Evolutionary conservation across 2,888 invertebrate species (phyloP).

Genomic region (Caenorhabditis zanzibari): DNA sequence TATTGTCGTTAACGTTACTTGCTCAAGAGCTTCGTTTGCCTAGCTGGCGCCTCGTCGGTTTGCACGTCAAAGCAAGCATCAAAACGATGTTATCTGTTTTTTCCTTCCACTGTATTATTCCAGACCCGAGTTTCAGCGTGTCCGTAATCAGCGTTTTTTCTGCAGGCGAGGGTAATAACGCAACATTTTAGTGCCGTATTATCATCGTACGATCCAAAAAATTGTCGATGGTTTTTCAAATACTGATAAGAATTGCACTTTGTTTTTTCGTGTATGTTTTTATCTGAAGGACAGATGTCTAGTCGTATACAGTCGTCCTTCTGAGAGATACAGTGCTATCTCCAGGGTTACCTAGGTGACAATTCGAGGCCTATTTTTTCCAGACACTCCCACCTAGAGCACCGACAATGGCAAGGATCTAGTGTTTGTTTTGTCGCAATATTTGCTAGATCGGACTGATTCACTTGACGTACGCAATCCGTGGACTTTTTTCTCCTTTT

Average conservation of each 20-base stretch:
- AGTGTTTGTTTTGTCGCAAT: conserved; percentile 71
- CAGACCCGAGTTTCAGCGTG: conserved; percentile 42
- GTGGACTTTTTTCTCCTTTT: conserved; percentile 18
- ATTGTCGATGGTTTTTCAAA: background rate
- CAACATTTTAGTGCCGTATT: conserved; percentile 48
- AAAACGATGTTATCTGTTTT: conserved; percentile 62
- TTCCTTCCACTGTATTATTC: conserved; percentile 57
- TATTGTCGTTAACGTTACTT: conserved; percentile 18
- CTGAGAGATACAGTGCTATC: conserved; percentile 7
- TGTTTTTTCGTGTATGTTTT: conserved; percentile 46
- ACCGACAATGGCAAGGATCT: conserved; percentile 59
- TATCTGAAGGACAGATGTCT: conserved; percentile 1
- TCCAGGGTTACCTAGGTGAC: conserved; percentile 7
- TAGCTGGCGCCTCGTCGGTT: conserved; percentile 55
- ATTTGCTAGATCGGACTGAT: conserved; percentile 66
- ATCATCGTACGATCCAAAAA: conserved; percentile 41
- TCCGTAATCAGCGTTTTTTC: conserved; percentile 48
- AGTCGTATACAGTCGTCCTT: background rate
- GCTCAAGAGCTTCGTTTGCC: conserved; percentile 29
- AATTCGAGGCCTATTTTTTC: conserved; percentile 43
- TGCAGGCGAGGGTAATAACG: conserved; percentile 58
- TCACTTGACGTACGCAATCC: conserved; percentile 58
- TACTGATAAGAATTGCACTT: conserved; percentile 57
- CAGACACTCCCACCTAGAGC: conserved; percentile 47
- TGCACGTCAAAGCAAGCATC: conserved; percentile 59